Conservation (phyloP, 2,797 vertebrate genomes). For the Molossus alvarezi region DNA sequence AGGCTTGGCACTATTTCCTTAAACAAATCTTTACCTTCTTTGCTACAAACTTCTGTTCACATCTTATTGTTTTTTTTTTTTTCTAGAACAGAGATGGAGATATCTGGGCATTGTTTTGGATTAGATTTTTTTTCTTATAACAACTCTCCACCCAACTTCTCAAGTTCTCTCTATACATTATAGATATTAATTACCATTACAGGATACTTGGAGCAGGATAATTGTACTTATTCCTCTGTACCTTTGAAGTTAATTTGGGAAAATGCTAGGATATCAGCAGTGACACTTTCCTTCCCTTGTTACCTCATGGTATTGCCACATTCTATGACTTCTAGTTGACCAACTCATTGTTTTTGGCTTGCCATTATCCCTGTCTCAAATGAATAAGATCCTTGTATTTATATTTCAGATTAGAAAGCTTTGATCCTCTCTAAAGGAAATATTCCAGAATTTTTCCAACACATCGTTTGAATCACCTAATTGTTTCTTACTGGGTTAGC, state of each 20-base stretch:
- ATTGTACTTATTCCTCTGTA: background rate
- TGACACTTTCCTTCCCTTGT: background rate
- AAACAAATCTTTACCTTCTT: background rate
- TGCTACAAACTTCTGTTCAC: background rate
- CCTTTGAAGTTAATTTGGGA: background rate
- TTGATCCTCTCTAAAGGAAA: background rate
- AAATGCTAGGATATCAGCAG: background rate
- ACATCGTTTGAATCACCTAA: background rate
- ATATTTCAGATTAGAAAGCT: slow-evolving; percentile 3
- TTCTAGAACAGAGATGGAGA: background rate
- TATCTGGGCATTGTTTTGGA: background rate
- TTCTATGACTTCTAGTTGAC: background rate
- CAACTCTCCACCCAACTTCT: accelerated
- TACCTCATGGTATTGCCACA: background rate
- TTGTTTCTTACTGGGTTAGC: background rate
- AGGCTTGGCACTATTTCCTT: background rate
- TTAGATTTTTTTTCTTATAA: background rate
- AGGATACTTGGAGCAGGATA: background rate
- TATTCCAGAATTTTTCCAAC: background rate
- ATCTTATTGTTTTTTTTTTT: background rate
- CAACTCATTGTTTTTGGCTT: background rate
- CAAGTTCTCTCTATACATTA: background rate
- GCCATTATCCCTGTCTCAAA: background rate
- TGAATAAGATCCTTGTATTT: background rate
- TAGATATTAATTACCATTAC: too few relatives aligned